Evolutionary conservation across 2,113 vertebrate genomes (phyloP).

Genomic region (Centropus unirufus): DNA sequence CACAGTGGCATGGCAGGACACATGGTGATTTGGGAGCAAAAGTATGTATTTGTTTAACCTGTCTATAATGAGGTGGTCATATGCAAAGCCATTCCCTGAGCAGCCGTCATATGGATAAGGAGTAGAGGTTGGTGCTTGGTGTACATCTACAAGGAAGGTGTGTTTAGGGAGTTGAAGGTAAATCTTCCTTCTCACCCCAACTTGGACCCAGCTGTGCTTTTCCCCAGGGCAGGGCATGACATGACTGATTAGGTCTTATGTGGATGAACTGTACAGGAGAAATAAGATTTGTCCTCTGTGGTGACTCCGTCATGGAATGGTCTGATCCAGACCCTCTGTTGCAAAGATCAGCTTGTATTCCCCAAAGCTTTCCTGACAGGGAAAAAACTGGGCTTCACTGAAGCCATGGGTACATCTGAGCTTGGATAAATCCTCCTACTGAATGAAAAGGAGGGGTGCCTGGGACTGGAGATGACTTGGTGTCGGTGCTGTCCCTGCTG

Average conservation of each 20-base stretch:
- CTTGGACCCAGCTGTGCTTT: background rate
- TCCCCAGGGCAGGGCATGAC: no score
- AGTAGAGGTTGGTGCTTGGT: background rate
- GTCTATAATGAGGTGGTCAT: background rate
- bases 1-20: fast-evolving
- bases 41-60: background rate
- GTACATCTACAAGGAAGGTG: background rate
- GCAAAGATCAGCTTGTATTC: background rate
- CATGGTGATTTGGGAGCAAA: background rate
- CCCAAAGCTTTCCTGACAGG: background rate
- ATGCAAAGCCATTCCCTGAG: background rate
- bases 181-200: background rate
- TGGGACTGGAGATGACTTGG: background rate
- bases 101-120: background rate
- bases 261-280: background rate
- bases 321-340: background rate
- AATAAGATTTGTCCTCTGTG: background rate
- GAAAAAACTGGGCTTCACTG: background rate
- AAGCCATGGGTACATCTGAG: background rate
- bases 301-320: background rate
- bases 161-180: background rate
- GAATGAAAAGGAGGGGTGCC: background rate
- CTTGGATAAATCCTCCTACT: background rate
- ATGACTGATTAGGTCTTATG: background rate
- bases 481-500: background rate